phyloP scores from a whole-genome alignment of 2,113 vertebrate species.

The Saccopteryx leptura region DNA sequence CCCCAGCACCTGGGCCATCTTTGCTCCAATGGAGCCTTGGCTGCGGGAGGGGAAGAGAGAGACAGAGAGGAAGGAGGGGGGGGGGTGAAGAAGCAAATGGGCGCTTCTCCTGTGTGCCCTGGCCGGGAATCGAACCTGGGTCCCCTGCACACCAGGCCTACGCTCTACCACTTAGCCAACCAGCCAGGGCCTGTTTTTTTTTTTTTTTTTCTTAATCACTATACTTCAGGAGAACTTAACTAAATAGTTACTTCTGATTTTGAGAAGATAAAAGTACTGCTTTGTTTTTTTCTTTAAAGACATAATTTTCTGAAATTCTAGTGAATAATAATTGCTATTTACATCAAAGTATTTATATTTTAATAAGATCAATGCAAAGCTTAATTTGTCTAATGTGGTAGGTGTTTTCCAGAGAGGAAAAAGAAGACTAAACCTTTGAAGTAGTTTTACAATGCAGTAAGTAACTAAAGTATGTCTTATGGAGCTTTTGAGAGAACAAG shows the following conservation, averaged over 20 bases:
- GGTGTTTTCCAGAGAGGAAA: neutral
- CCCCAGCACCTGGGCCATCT: no score
- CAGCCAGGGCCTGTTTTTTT: no score
- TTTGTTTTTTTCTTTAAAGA: slow-evolving; percentile 23
- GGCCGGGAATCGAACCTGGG: no score
- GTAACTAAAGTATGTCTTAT: neutral
- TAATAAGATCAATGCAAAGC: neutral
- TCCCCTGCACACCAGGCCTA: no score
- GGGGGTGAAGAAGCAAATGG: no score
- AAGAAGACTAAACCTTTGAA: neutral
- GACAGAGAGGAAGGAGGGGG: no score
- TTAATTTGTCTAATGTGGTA: neutral
- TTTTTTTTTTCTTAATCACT: neutral
- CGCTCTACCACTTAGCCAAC: no score
- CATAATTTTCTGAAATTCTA: neutral
- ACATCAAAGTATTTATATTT: slow-evolving; percentile 28
- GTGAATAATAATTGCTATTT: neutral
- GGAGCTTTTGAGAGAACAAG: neutral
- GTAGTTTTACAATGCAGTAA: neutral
- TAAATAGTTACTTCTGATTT: neutral
- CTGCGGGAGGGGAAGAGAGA: no score
- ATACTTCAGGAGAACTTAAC: neutral
- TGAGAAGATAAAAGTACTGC: neutral
- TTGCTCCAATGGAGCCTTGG: no score
- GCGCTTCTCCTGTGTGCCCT: no score